Evolutionary conservation across 2,888 invertebrate species (phyloP).

Genomic region (Drosophila conformis): DNA sequence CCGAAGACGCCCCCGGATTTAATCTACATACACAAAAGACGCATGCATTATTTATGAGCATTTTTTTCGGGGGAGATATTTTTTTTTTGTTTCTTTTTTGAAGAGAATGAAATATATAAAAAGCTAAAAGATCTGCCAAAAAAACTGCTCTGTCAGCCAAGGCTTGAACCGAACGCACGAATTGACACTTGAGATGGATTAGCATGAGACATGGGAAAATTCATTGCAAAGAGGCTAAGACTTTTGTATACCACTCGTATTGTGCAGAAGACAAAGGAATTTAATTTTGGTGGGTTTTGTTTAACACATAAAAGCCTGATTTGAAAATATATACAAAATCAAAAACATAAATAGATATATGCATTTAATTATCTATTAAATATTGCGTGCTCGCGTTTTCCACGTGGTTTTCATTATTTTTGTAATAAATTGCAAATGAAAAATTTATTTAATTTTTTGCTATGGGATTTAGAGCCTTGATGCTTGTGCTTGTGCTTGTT

Average conservation of each 20-base stretch:
- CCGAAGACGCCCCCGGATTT: slow-evolving; percentile 44
- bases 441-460: not conserved
- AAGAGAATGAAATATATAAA: slow-evolving; percentile 19
- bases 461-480: not conserved
- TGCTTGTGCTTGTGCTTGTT: not conserved
- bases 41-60: slow-evolving; percentile 76
- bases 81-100: not conserved
- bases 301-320: not conserved
- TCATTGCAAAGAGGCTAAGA: not conserved
- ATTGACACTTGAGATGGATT: slow-evolving; percentile 80
- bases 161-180: slow-evolving; percentile 64
- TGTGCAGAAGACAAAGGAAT: slow-evolving; percentile 6
- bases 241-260: not conserved
- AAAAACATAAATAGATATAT: too few relatives aligned
- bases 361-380: not conserved
- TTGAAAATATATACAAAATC: not conserved
- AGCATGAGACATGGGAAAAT: slow-evolving; percentile 52
- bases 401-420: not conserved
- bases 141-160: slow-evolving; percentile 70
- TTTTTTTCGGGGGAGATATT: slow-evolving; percentile 35
- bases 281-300: not conserved
- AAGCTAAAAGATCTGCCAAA: slow-evolving; percentile 47
- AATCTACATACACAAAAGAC: slow-evolving; percentile 66
- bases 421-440: not conserved
- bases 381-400: not conserved